phyloP scores from a whole-genome alignment of 2,797 vertebrate genomes.

The Morus bassanus region DNA sequence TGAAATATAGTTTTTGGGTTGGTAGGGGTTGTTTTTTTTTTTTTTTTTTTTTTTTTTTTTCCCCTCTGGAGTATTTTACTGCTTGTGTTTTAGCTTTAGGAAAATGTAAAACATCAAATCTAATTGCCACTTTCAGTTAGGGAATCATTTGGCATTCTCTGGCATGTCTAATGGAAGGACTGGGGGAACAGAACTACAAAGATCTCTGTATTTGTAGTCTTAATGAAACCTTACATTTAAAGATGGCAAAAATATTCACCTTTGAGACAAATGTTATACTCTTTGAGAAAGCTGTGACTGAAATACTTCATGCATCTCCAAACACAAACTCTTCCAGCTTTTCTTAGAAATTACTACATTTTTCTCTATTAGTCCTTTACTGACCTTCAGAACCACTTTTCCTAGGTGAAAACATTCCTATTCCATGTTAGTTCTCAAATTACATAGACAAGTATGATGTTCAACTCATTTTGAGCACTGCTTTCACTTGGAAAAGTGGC shows the following conservation, averaged over 20 bases:
- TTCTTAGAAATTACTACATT: not conserved
- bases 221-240: not conserved
- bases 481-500: not conserved
- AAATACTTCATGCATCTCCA: not conserved
- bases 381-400: not conserved
- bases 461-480: not conserved
- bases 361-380: not conserved
- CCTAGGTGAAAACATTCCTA: not conserved
- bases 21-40: no score
- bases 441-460: not conserved
- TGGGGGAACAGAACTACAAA: not conserved
- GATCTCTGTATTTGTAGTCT: not conserved
- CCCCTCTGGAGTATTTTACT: not conserved
- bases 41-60: no score
- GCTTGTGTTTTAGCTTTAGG: not conserved
- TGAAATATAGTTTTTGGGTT: rapidly evolving
- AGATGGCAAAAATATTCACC: not conserved
- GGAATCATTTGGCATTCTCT: not conserved
- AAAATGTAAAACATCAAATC: not conserved
- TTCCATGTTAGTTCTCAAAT: not conserved
- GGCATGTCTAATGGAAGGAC: not conserved
- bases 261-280: not conserved
- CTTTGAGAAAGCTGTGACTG: not conserved
- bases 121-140: not conserved
- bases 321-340: not conserved